Percentiles rank a stretch among this genome's conserved stretches.
Conservation (phyloP, 2,888 invertebrate genomes). For the Cryptus viduatorius region DNA sequence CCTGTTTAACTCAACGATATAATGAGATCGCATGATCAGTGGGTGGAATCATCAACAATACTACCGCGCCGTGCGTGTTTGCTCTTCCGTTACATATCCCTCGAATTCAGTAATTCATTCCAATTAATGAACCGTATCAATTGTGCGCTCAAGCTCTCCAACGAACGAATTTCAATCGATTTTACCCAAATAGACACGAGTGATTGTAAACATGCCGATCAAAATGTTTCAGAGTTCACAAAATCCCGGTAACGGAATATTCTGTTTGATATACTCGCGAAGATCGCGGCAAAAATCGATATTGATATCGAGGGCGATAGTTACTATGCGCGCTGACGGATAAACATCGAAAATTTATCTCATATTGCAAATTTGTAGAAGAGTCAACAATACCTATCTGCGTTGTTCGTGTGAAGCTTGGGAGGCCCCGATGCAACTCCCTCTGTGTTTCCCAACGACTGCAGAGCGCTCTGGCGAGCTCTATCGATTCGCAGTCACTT, state of each 20-base stretch:
- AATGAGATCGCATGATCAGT: background rate
- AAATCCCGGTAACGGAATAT: background rate
- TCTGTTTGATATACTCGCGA: background rate
- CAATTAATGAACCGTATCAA: background rate
- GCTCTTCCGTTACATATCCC: background rate
- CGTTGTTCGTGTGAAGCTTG: background rate
- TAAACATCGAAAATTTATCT: background rate
- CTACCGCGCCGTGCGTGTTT: background rate
- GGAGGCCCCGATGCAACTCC: slow-evolving; percentile 1
- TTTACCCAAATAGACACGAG: background rate
- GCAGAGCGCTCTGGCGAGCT: slow-evolving; percentile 34
- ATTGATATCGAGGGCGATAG: background rate
- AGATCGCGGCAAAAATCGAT: no score
- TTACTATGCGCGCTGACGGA: background rate
- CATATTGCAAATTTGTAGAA: background rate
- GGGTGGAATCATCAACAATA: background rate
- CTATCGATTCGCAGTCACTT: slow-evolving; percentile 60
- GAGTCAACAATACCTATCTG: slow-evolving; percentile 9
- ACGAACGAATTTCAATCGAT: background rate
- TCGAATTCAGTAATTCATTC: background rate
- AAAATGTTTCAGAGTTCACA: background rate
- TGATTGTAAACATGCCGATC: background rate
- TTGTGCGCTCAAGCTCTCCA: background rate
- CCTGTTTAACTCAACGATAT: background rate
- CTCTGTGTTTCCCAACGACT: slow-evolving; percentile 22